Evolutionary conservation across 2,888 invertebrate genomes (phyloP).

Genomic region (Ernsta delagoae): DNA sequence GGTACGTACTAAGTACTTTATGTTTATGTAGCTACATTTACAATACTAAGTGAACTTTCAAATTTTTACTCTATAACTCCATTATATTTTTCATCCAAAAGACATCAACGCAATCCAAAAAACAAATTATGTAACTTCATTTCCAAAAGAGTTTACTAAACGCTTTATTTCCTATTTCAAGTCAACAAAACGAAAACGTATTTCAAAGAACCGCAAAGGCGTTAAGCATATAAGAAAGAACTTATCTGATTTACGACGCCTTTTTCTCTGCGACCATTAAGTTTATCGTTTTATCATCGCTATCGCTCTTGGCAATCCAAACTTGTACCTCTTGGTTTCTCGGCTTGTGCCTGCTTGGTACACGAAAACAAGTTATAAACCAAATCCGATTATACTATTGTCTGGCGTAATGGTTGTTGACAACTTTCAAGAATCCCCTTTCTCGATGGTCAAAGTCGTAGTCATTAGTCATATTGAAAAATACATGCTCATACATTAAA

Average conservation of each 20-base stretch:
- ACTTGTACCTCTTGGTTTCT: conserved; percentile 24
- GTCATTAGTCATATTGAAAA: too few species aligned
- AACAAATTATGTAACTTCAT: too few species aligned
- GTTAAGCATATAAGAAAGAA: conserved; percentile 26
- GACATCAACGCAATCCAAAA: conserved; percentile 40
- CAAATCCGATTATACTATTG: conserved; percentile 6
- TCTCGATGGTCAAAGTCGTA: not conserved
- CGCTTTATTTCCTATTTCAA: not conserved
- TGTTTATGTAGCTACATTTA: too few species aligned
- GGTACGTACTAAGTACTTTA: too few species aligned
- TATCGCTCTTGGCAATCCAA: conserved; percentile 32
- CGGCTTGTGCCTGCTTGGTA: conserved; percentile 30
- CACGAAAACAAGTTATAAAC: conserved; percentile 20
- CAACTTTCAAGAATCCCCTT: not conserved
- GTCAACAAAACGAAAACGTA: conserved; percentile 6
- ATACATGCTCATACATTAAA: too few species aligned
- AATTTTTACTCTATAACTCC: not conserved
- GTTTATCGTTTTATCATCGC: conserved; percentile 33
- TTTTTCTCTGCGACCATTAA: conserved; percentile 26
- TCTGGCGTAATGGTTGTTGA: not conserved
- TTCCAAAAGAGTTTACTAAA: conserved; percentile 1
- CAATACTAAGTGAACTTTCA: too few species aligned
- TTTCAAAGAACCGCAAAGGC: conserved; percentile 14
- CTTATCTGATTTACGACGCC: conserved; percentile 29
- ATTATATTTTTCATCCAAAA: conserved; percentile 38